phyloP scores from a whole-genome alignment of 2,888 invertebrate genomes.

The Ellobium chinense region DNA sequence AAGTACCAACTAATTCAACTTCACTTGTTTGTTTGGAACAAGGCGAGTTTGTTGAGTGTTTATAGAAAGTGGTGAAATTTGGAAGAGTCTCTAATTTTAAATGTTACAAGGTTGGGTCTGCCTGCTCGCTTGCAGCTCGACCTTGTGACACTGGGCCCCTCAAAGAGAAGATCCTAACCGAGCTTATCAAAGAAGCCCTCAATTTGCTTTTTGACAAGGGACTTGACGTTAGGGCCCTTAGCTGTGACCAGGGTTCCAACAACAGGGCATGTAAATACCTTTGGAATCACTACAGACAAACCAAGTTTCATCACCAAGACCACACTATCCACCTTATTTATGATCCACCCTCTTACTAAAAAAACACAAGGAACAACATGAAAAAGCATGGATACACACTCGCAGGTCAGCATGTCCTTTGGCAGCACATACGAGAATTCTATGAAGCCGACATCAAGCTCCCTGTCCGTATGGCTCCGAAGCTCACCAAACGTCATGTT shows the following conservation, averaged over 20 bases:
- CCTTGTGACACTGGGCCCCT: slow-evolving; percentile 17
- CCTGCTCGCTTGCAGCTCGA: too few relatives aligned
- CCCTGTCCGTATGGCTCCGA: slow-evolving; percentile 14
- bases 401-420: neutral
- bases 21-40: too few relatives aligned
- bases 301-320: too few relatives aligned
- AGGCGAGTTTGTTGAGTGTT: too few relatives aligned
- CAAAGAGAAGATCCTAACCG: neutral
- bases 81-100: too few relatives aligned
- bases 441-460: neutral
- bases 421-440: neutral
- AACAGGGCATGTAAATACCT: too few relatives aligned
- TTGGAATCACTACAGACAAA: too few relatives aligned
- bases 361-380: neutral
- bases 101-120: too few relatives aligned
- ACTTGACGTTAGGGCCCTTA: neutral
- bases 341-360: neutral
- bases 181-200: neutral
- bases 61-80: too few relatives aligned
- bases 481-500: neutral
- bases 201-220: neutral
- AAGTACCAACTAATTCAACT: too few relatives aligned
- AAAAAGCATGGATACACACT: neutral
- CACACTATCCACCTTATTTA: neutral
- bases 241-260: slow-evolving; percentile 29